Evolutionary conservation across 2,113 vertebrate genomes (phyloP).

Genomic region (Polyodon spathula): DNA sequence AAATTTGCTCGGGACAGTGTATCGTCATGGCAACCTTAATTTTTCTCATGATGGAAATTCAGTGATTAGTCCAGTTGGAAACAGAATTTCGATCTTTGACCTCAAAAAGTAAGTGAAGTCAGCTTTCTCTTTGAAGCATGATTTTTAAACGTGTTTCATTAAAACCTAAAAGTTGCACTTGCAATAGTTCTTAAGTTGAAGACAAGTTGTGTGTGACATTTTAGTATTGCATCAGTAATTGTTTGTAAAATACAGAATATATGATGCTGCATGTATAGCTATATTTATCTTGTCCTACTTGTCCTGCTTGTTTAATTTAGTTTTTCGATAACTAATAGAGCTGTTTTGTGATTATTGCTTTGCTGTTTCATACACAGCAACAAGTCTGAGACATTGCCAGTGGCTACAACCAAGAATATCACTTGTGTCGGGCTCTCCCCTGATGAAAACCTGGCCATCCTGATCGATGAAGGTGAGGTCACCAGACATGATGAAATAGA

Average conservation of each 20-base stretch:
- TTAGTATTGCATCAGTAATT: too few relatives aligned
- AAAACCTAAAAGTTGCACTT: too few relatives aligned
- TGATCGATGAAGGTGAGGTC: constrained; percentile 83
- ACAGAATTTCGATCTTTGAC: constrained; percentile 82
- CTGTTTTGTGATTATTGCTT: neutral
- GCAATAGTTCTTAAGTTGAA: too few relatives aligned
- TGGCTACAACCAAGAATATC: constrained; percentile 78
- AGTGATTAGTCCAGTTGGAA: constrained; percentile 87
- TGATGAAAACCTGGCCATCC: constrained; percentile 71
- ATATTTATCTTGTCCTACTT: too few relatives aligned
- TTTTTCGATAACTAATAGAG: too few relatives aligned
- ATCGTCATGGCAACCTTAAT: constrained; percentile 78
- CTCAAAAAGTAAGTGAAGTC: constrained; percentile 75
- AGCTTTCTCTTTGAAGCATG: neutral
- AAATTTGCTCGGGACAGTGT: constrained; percentile 84
- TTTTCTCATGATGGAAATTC: constrained; percentile 79
- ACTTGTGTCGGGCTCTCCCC: constrained; percentile 80
- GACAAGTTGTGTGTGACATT: too few relatives aligned
- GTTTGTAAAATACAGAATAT: too few relatives aligned
- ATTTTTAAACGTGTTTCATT: too few relatives aligned
- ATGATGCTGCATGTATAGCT: too few relatives aligned
- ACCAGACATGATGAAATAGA: too few relatives aligned
- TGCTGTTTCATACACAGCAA: constrained; percentile 57
- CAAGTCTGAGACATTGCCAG: constrained; percentile 75
- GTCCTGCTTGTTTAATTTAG: too few relatives aligned